Base-by-base conservation (phyloP, 2,113 vertebrate species). In the Sebastes schlegelii region DNA sequence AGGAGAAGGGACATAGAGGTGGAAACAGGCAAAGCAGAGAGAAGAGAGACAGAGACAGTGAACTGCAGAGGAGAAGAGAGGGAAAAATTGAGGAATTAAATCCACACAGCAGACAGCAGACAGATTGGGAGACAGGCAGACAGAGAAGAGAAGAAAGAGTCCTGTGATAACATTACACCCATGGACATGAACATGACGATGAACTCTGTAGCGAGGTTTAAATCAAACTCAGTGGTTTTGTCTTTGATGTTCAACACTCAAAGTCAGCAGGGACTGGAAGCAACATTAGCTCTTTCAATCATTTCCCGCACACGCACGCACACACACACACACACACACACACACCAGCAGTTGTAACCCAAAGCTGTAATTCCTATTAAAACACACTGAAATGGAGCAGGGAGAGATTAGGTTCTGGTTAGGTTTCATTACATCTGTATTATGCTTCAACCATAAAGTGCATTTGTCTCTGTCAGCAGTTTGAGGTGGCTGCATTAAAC, bases 181-280 rank as follows among this genome's bases (percentile, higher is more conserved):
- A 77, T 80, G 55, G 80, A 90, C 71, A 83, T 77, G 70, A 72
- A 84, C 88, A 87, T 79, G 51, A 65, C 19, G 43, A 72, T 68
- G 77, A 89, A 89, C 77, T 79, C 43, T 70, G 79, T 80, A 51
- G 55, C 54, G 8, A 70, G 65, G 65, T 81, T 73, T 79, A 79
- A 85, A 88, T 91, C 82, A 82, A 78, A 81, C 55, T 65, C 65
- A 74, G 76, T 34, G 64, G 79, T 88, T 91, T 89, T 77, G 77
- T 88, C 83, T 91, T 87, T 89, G 85, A 89, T 88, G 75, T 86
- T 88, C 40, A 76, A 66, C 57, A 75, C 61, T 85, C 82, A 86
- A 84, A 84, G 77, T 89, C 70, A 83, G 74, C 23, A 21, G 82
- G 46, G 86, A 84, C 87, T 72, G 84, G 81, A 55, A 85, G 82